Conservation (phyloP, 2,888 invertebrate genomes). For the Tetranychus piercei region DNA sequence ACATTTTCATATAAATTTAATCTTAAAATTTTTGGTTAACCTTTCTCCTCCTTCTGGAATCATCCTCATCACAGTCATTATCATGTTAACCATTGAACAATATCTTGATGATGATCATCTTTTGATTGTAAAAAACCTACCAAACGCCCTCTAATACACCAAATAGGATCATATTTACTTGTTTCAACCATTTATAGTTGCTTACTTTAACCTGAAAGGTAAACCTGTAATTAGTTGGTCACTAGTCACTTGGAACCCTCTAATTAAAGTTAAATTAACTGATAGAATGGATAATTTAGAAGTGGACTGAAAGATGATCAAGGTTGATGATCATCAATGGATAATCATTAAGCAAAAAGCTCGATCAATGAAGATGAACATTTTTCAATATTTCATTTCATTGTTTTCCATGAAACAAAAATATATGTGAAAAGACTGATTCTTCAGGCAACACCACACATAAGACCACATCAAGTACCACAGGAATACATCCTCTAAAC, state of each 20-base stretch:
- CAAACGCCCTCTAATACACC: neutral
- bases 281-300: no score
- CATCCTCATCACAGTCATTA: neutral
- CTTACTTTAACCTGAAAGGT: neutral
- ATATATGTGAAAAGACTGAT: neutral
- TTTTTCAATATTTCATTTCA: neutral
- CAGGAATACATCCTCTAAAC: neutral
- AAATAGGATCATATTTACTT: neutral
- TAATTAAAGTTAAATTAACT: neutral
- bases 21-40: no score
- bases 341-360: neutral
- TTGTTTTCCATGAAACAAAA: neutral
- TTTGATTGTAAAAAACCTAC: neutral
- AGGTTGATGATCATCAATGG: no score
- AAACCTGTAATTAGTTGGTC: neutral
- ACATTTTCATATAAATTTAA: no score
- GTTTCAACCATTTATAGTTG: neutral
- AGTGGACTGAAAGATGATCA: no score
- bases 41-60: neutral
- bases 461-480: neutral
- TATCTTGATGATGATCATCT: neutral
- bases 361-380: neutral
- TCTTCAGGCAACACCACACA: neutral
- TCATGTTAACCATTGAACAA: neutral
- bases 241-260: neutral